Percentiles rank a stretch among this genome's conserved stretches.
phyloP scores from a whole-genome alignment of 2,888 invertebrate genomes.

The Timema cristinae region DNA sequence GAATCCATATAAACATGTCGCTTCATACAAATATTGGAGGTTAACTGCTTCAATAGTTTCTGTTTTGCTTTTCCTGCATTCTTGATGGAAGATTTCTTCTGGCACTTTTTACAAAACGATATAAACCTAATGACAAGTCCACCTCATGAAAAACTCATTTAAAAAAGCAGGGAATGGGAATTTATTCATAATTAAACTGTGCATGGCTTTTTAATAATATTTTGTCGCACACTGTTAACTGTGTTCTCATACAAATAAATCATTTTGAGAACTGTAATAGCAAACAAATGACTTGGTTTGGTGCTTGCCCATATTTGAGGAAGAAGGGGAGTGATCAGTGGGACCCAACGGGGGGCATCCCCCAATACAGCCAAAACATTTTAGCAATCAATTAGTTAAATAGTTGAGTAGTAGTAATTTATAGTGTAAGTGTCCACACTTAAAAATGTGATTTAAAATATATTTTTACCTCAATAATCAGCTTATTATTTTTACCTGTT shows the following conservation, averaged over 20 bases:
- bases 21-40: no score
- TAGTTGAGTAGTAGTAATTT: conserved; percentile 8
- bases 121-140: no score
- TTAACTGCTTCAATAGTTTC: no score
- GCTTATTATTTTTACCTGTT: no score
- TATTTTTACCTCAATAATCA: no score
- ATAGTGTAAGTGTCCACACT: conserved; percentile 30
- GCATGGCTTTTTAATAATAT: conserved; percentile 29
- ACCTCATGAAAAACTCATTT: no score
- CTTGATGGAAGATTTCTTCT: no score
- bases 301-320: background rate
- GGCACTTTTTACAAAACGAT: no score
- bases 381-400: background rate
- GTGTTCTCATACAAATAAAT: background rate
- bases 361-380: conserved; percentile 20
- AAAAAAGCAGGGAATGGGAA: no score
- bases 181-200: conserved; percentile 13
- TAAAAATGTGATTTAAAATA: background rate
- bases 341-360: conserved; percentile 26
- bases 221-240: conserved; percentile 25
- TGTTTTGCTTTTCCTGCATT: no score
- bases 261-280: background rate
- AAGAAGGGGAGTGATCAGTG: conserved; percentile 26
- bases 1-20: no score
- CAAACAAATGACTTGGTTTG: background rate